Conservation (phyloP, 2,888 invertebrate species). For the Bimastos eiseni region DNA sequence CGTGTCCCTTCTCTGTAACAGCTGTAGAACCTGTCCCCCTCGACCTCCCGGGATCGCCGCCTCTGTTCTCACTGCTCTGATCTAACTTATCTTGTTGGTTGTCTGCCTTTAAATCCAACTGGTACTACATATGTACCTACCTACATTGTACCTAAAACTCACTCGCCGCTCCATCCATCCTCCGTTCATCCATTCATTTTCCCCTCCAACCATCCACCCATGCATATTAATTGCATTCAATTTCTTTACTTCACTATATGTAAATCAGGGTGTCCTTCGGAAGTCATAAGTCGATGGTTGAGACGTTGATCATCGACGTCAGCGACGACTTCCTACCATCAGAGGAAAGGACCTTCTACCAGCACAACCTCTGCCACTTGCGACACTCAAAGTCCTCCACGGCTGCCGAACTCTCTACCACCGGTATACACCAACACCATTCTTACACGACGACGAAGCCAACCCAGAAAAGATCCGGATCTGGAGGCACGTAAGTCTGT, state of each 20-base stretch:
- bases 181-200: background rate
- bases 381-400: background rate
- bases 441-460: background rate
- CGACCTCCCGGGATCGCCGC: too few species aligned
- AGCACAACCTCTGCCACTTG: background rate
- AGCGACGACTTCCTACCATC: background rate
- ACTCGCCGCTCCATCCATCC: background rate
- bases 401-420: conserved; percentile 9
- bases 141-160: too few species aligned
- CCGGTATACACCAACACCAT: background rate
- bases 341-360: conserved; percentile 20
- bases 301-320: conserved; percentile 19
- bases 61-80: too few species aligned
- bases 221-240: background rate
- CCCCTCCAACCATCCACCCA: background rate
- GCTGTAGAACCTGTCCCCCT: too few species aligned
- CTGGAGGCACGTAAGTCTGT: background rate
- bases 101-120: too few species aligned
- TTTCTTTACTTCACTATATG: background rate
- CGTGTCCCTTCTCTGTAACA: too few species aligned
- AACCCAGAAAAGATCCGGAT: background rate
- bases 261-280: conserved; percentile 21
- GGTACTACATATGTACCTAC: too few species aligned
- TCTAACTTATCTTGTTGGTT: too few species aligned
- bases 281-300: conserved; percentile 25